These are phyloP conservation scores for Venustaconcha ellipsiformis DNA, from an alignment of 1,140 invertebrate species.

Conservation along the genomic window DNA sequence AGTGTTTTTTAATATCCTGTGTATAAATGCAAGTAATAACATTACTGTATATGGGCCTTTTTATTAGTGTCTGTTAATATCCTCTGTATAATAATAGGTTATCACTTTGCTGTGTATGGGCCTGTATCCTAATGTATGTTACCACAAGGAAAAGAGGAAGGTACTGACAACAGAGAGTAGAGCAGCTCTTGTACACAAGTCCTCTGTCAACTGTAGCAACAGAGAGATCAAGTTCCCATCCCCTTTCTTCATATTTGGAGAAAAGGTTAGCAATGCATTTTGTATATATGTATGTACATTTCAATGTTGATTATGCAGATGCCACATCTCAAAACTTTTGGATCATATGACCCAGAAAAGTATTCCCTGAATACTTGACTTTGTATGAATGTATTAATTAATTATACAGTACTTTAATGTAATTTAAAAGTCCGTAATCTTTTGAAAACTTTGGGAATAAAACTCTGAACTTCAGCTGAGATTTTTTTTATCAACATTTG, in stretches of 20 bases:
- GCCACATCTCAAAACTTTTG: neutral
- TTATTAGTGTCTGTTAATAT: no score
- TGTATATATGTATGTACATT: neutral
- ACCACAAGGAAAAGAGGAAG: constrained; percentile 95
- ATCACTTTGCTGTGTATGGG: constrained; percentile 90
- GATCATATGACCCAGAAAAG: neutral
- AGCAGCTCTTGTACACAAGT: constrained; percentile 94
- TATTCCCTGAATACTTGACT: neutral
- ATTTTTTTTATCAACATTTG: no score
- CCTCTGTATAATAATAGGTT: constrained; percentile 45
- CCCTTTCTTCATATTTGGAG: constrained; percentile 97
- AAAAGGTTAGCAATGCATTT: constrained; percentile 78
- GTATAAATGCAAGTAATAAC: no score
- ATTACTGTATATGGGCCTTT: no score
- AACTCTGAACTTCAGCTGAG: no score
- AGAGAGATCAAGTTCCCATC: constrained; percentile 87
- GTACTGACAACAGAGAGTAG: constrained; percentile 96
- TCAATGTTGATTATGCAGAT: neutral
- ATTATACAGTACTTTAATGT: neutral
- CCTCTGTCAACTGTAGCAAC: constrained; percentile 93
- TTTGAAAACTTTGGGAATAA: no score
- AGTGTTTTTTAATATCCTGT: no score
- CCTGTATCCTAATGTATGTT: constrained; percentile 96
- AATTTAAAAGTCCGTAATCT: no score
- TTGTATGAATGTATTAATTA: neutral